Percentiles rank a stretch among this genome's conserved stretches.
These are phyloP conservation scores for Hesperia comma DNA, from an alignment of 2,888 invertebrate genomes.

Conservation along the genomic window DNA sequence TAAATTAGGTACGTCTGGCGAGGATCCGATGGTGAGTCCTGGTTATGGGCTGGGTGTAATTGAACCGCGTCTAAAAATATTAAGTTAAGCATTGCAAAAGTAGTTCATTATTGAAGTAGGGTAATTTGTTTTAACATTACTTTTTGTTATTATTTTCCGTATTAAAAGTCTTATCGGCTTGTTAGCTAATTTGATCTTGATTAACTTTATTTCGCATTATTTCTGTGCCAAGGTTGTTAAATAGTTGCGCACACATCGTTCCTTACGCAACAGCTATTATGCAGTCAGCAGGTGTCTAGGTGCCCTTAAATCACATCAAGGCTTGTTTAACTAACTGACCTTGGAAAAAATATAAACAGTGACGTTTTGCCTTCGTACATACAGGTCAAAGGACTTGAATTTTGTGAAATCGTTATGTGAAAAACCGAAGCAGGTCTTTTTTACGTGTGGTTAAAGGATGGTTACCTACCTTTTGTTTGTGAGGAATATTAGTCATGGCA, in stretches of 20 bases:
- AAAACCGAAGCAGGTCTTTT: no score
- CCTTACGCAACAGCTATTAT: slow-evolving; percentile 42
- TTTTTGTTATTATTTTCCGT: no score
- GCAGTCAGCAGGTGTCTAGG: slow-evolving; percentile 37
- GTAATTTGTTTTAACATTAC: no score
- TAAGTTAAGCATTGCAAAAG: not conserved
- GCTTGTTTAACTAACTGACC: slow-evolving; percentile 13
- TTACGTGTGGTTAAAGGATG: no score
- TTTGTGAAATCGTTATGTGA: slow-evolving; percentile 89
- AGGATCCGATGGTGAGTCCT: no score
- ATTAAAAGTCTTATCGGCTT: not conserved
- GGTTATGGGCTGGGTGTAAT: no score
- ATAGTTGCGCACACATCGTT: slow-evolving; percentile 31
- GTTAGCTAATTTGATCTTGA: slow-evolving; percentile 1
- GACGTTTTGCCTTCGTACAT: slow-evolving; percentile 18
- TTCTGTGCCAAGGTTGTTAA: slow-evolving; percentile 18
- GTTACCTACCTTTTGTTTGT: no score
- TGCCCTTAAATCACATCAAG: slow-evolving; percentile 43
- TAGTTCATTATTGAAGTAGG: not conserved
- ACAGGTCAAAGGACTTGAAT: slow-evolving; percentile 74
- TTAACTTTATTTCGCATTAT: not conserved
- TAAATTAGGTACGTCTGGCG: no score
- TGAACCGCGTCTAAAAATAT: no score
- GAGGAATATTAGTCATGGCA: no score
- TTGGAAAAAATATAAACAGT: slow-evolving; percentile 15